phyloP scores from a whole-genome alignment of 2,797 vertebrate species.

The Hozukius guyotensis region DNA sequence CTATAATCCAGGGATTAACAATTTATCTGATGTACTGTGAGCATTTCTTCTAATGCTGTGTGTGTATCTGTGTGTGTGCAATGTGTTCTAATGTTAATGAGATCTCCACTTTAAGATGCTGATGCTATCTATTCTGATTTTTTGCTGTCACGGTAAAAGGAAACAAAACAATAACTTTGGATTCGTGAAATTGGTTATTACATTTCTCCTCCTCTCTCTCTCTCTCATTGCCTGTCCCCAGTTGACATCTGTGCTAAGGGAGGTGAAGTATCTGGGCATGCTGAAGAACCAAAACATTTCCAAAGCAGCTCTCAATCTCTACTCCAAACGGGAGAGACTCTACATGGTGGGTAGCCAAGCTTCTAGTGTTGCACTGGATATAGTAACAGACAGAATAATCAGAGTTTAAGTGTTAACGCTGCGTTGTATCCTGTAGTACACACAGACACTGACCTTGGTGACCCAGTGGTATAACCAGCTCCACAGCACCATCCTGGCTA shows the following conservation, averaged over 20 bases:
- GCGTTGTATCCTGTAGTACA: conserved; percentile 58
- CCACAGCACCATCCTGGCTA: conserved; percentile 77
- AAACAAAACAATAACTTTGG: not conserved
- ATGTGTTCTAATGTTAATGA: not conserved
- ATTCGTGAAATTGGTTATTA: not conserved
- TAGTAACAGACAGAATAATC: not conserved
- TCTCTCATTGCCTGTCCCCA: conserved; percentile 33
- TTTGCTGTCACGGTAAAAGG: not conserved
- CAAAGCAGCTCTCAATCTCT: conserved; percentile 79
- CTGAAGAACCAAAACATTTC: conserved; percentile 80
- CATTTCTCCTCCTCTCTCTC: not conserved
- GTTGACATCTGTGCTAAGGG: conserved; percentile 82
- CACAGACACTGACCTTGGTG: conserved; percentile 79
- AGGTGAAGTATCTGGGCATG: conserved; percentile 83
- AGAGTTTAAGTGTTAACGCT: not conserved
- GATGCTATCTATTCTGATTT: not conserved
- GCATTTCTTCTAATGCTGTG: not conserved
- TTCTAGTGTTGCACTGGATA: not conserved
- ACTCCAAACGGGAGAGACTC: conserved; percentile 79
- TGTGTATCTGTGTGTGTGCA: not conserved
- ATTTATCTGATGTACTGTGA: not conserved
- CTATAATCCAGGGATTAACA: not conserved
- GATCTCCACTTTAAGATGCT: not conserved
- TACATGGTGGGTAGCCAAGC: conserved; percentile 71
- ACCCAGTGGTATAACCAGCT: conserved; percentile 83